Conservation (phyloP, 2,113 vertebrate genomes). For the Serranochromis macrocephalus region DNA sequence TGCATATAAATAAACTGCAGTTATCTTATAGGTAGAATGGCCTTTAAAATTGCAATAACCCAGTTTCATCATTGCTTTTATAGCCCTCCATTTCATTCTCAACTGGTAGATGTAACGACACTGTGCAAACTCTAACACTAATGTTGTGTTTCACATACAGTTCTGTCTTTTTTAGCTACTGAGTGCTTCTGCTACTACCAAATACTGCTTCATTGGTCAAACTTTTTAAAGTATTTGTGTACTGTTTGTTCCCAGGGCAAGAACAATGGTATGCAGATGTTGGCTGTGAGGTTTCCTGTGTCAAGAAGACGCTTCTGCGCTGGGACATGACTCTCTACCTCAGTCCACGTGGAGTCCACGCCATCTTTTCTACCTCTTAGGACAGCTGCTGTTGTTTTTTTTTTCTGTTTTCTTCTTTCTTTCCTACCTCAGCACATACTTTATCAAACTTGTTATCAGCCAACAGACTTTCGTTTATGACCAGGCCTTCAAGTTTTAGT, state of each 20-base stretch:
- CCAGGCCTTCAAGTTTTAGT: not conserved
- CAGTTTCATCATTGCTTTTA: not conserved
- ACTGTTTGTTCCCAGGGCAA: not conserved
- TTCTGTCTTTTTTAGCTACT: not conserved
- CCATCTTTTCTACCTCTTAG: not conserved
- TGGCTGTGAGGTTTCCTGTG: not conserved
- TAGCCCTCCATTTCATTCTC: not conserved
- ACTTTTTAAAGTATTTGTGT: not conserved
- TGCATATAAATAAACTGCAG: not conserved
- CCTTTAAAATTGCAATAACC: not conserved
- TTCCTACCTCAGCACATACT: conserved; percentile 8
- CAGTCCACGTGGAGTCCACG: not conserved
- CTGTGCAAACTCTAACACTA: not conserved
- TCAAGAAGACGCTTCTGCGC: not conserved
- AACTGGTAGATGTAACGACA: not conserved
- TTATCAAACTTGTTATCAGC: not conserved
- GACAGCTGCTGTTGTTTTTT: not conserved
- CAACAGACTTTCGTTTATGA: not conserved
- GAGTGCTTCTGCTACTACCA: not conserved
- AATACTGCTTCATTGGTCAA: not conserved
- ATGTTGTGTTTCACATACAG: not conserved
- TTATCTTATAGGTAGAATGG: not conserved
- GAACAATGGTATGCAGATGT: not conserved
- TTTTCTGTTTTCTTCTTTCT: not conserved
- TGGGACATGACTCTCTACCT: conserved; percentile 17